Evolutionary conservation across 1,140 invertebrate genomes (phyloP).

Genomic region (Coelopa frigida): DNA sequence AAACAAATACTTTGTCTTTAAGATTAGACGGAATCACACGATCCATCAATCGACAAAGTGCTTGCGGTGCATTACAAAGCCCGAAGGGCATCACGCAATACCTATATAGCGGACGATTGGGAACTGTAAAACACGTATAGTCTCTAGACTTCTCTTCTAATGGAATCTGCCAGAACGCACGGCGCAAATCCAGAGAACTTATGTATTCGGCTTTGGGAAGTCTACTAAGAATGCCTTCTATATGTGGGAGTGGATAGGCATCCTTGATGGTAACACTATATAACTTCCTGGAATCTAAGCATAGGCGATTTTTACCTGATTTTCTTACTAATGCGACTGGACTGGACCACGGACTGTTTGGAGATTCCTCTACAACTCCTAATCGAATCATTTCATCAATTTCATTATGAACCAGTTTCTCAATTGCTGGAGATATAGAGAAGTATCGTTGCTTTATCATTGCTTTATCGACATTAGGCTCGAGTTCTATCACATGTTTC

Average conservation of each 20-base stretch:
- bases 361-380: conserved; percentile 18
- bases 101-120: neutral
- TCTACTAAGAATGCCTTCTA: conserved; percentile 1
- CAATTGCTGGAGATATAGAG: conserved; percentile 13
- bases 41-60: conserved; percentile 3
- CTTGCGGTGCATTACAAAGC: conserved; percentile 1
- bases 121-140: conserved; percentile 44
- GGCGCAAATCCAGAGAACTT: conserved; percentile 27
- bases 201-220: neutral
- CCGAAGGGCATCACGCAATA: conserved; percentile 1
- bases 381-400: conserved; percentile 21
- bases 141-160: conserved; percentile 15
- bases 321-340: conserved; percentile 19
- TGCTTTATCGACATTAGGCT: neutral
- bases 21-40: neutral
- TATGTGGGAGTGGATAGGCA: conserved; percentile 12
- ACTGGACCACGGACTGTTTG: neutral
- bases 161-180: conserved; percentile 21
- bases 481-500: conserved; percentile 19
- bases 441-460: neutral
- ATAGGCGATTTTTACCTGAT: conserved; percentile 27
- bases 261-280: conserved; percentile 27
- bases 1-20: neutral
- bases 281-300: conserved; percentile 46
- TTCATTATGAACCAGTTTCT: conserved; percentile 18